phyloP scores from a whole-genome alignment of 2,113 vertebrate genomes.

The Proteles cristata region DNA sequence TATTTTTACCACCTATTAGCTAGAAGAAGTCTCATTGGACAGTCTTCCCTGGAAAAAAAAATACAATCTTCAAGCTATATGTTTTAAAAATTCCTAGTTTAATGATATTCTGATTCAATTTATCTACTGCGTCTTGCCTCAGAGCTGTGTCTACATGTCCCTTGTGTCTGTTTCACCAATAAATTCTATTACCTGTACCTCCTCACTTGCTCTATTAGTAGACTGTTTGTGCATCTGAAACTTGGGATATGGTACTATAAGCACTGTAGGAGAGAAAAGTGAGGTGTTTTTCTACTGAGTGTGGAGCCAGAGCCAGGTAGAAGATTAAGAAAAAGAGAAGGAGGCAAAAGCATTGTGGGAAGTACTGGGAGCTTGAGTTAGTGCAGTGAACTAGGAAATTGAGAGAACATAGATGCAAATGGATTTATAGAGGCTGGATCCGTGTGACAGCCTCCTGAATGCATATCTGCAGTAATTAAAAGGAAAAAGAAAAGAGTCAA shows the following conservation, averaged over 20 bases:
- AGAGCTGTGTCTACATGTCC: slow-evolving; percentile 45
- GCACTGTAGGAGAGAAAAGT: not conserved
- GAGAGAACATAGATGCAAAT: not conserved
- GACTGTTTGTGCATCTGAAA: not conserved
- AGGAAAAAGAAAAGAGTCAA: not conserved
- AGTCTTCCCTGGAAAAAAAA: not conserved
- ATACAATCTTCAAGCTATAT: not conserved
- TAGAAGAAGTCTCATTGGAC: not conserved
- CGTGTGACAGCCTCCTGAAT: not conserved
- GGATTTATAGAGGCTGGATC: not conserved
- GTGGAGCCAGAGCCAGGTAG: not conserved
- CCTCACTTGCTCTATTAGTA: not conserved
- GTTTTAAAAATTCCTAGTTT: not conserved
- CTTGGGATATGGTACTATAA: not conserved
- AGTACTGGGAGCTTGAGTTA: not conserved
- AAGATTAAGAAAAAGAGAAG: not conserved
- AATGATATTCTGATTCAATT: not conserved
- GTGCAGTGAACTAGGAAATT: not conserved
- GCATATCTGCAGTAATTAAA: not conserved
- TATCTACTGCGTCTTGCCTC: not conserved
- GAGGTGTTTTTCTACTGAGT: not conserved
- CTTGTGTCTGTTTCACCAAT: slow-evolving; percentile 4
- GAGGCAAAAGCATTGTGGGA: not conserved
- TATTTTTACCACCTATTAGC: not conserved
- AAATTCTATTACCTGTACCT: not conserved